Base-by-base conservation (phyloP, 1,140 invertebrate species). In the Magallana ariakensis region DNA sequence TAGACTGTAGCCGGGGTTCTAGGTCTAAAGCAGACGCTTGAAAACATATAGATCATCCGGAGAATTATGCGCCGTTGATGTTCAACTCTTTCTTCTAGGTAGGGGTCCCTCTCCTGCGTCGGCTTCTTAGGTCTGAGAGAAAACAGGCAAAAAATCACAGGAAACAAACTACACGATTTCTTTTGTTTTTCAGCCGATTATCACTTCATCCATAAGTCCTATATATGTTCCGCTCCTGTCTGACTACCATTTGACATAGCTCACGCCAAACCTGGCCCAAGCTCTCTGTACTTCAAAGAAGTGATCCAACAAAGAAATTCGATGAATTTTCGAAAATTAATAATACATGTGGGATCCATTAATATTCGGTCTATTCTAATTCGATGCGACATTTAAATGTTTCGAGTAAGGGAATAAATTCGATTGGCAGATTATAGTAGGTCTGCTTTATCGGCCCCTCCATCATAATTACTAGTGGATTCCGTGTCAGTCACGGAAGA, bases 31-130 rank as follows among this genome's bases (percentile, higher is more conserved):
- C 66, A 75, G 66, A 75, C 66, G 66, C 8, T 26, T 19, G 22
- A 70, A 70, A 70, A 70, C 66, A 70, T 70, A 70, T 75, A 75
- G 66, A 75, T 75, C 66, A 75, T 33, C 66, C 66, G 66, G 66
- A 75, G 66, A 75, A 75, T 75, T 75, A 26, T 33, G 66, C 66
- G 66, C 66, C 22, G 66, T 75, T 75, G 66, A 75, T 75, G 66
- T 33, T 75, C 66, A 19, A 75, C 66, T 75, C 66, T 75, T 22
- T 75, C 22, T 75, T 75, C 66, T 33, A 11, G 33, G 66, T 75
- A 75, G 66, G 66, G 66, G 66, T 75, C 33, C 66, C 33, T 75
- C 66, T 75, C 33, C 15, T 26, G 19, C 11, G 66, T 13, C 66
- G 66, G 66, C 66, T 26, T 10, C 19, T 4, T 13, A 46, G 33